Percentiles rank a stretch among this genome's conserved stretches.
Conservation (phyloP, 1,140 invertebrate species). For the Lepidurus arcticus region DNA sequence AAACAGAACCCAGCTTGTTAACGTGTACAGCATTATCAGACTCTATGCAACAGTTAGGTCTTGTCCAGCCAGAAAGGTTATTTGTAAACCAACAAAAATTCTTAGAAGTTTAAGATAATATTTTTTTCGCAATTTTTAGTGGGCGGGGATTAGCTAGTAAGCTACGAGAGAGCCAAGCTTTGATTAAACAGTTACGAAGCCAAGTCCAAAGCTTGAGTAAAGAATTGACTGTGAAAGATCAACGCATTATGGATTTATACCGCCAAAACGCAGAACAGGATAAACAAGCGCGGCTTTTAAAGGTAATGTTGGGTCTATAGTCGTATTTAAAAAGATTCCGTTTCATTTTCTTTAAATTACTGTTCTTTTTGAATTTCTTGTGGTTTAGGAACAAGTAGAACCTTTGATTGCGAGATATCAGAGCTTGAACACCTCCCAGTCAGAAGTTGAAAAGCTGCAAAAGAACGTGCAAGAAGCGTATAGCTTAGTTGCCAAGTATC, state of each 20-base stretch:
- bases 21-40: not conserved
- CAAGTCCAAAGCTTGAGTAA: not conserved
- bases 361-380: not conserved
- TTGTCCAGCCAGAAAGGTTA: not conserved
- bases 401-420: not conserved
- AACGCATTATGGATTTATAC: not conserved
- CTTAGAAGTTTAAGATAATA: not conserved
- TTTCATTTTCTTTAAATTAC: not conserved
- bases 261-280: not conserved
- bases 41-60: not conserved
- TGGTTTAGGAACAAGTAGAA: not conserved
- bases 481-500: not conserved
- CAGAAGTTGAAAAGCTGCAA: not conserved
- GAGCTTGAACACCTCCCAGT: not conserved
- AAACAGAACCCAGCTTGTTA: not conserved
- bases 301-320: not conserved
- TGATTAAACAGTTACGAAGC: not conserved
- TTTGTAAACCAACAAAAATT: not conserved
- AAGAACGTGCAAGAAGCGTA: not conserved
- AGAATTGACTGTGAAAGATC: not conserved
- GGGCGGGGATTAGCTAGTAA: slow-evolving; percentile 17
- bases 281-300: not conserved
- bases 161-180: not conserved
- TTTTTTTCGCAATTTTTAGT: not conserved
- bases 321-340: not conserved